Conservation (phyloP, 1,140 invertebrate genomes). For the Drosophila jambulina region DNA sequence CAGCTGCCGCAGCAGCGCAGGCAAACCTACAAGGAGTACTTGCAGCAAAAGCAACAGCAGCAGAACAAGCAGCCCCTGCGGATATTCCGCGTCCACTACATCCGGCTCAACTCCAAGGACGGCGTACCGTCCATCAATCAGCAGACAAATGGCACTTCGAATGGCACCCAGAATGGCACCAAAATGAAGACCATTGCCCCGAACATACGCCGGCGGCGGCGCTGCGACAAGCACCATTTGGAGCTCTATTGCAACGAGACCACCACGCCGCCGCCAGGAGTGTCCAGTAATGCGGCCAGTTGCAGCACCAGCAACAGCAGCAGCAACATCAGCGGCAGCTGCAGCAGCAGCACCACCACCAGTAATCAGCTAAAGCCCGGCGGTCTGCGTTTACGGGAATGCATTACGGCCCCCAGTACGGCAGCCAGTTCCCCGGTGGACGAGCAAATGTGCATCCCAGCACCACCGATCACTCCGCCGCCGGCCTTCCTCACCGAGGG, state of each 20-base stretch:
- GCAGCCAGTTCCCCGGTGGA: constrained; percentile 85
- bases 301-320: constrained; percentile 6
- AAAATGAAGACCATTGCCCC: constrained; percentile 89
- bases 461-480: constrained; percentile 89
- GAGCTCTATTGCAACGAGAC: constrained; percentile 86
- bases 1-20: constrained; percentile 62
- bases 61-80: constrained; percentile 64
- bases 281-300: neutral
- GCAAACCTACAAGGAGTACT: constrained; percentile 68
- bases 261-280: constrained; percentile 4
- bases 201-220: constrained; percentile 87
- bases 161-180: constrained; percentile 48
- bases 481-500: constrained; percentile 88
- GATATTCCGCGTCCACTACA: constrained; percentile 78
- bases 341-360: constrained; percentile 4
- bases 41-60: constrained; percentile 71
- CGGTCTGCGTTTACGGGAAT: constrained; percentile 59
- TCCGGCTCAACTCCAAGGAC: constrained; percentile 80
- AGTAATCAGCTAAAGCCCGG: constrained; percentile 60
- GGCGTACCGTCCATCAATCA: constrained; percentile 53
- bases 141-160: constrained; percentile 32
- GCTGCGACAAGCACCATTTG: constrained; percentile 88
- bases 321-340: constrained; percentile 6
- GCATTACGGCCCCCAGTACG: constrained; percentile 75
- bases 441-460: constrained; percentile 86